Conservation (phyloP, 2,113 vertebrate genomes). For the Chaetodon trifascialis region DNA sequence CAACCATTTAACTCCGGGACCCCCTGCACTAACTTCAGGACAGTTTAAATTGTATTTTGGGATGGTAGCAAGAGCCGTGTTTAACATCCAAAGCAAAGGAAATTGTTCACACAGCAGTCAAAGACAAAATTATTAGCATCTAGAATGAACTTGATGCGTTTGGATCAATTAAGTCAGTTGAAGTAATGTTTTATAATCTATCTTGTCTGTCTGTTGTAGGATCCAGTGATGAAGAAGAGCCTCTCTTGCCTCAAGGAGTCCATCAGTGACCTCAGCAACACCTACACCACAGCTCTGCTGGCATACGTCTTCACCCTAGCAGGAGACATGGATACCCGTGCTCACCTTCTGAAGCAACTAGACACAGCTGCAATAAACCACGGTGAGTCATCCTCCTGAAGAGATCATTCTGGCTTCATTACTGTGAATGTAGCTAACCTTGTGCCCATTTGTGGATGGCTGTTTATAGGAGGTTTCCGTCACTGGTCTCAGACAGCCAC, state of each 20-base stretch:
- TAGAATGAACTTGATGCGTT: neutral
- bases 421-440: neutral
- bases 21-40: no score
- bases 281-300: conserved; percentile 87
- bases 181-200: neutral
- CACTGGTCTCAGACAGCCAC: conserved; percentile 72
- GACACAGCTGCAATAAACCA: conserved; percentile 35
- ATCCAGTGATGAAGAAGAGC: conserved; percentile 76
- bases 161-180: neutral
- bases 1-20: no score
- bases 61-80: no score
- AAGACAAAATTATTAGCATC: neutral
- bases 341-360: conserved; percentile 68
- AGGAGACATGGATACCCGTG: conserved; percentile 76
- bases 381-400: conserved; percentile 41
- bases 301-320: conserved; percentile 90
- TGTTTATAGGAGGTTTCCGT: conserved; percentile 65
- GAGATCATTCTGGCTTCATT: neutral
- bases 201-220: conserved; percentile 65
- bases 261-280: conserved; percentile 63
- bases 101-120: no score
- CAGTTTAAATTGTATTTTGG: no score
- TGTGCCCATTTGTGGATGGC: neutral
- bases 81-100: no score
- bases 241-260: conserved; percentile 81